Conservation (phyloP, 1,140 invertebrate species). For the Camponotus floridanus region DNA sequence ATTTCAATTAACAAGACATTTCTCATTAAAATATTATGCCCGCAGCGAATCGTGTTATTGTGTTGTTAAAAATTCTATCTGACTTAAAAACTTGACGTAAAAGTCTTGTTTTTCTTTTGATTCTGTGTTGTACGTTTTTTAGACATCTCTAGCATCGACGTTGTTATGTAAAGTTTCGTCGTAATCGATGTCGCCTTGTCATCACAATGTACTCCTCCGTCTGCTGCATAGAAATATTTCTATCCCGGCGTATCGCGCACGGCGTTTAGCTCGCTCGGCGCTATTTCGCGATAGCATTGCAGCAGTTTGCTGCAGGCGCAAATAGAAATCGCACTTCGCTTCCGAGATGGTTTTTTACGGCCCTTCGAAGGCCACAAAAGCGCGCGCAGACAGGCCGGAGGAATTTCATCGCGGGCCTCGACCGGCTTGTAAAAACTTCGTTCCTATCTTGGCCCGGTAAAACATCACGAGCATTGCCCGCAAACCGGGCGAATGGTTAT, state of each 20-base stretch:
- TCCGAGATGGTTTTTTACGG: slow-evolving; percentile 56
- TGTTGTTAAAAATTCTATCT: not conserved
- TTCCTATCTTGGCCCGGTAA: slow-evolving; percentile 48
- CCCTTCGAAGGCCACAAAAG: slow-evolving; percentile 33
- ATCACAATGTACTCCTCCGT: slow-evolving; percentile 9
- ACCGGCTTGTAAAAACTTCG: slow-evolving; percentile 65
- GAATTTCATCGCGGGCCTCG: slow-evolving; percentile 57
- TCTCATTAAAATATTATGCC: not conserved
- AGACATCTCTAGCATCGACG: slow-evolving; percentile 3
- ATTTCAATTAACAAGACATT: not conserved
- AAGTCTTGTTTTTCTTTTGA: not conserved
- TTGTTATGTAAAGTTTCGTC: not conserved
- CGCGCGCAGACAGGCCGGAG: slow-evolving; percentile 46
- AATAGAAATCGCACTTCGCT: slow-evolving; percentile 61
- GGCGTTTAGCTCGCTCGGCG: not conserved
- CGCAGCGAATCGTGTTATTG: not conserved
- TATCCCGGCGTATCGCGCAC: not conserved
- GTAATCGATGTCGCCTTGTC: slow-evolving; percentile 26
- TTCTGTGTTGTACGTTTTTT: not conserved
- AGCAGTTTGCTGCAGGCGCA: slow-evolving; percentile 21
- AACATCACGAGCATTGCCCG: slow-evolving; percentile 50
- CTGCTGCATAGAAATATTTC: not conserved
- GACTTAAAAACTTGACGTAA: not conserved
- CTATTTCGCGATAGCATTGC: slow-evolving; percentile 19
- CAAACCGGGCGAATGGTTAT: slow-evolving; percentile 67